Evolutionary conservation across 23 tunicate genomes (phyloP).

Genomic region (Ciona savignyi): DNA sequence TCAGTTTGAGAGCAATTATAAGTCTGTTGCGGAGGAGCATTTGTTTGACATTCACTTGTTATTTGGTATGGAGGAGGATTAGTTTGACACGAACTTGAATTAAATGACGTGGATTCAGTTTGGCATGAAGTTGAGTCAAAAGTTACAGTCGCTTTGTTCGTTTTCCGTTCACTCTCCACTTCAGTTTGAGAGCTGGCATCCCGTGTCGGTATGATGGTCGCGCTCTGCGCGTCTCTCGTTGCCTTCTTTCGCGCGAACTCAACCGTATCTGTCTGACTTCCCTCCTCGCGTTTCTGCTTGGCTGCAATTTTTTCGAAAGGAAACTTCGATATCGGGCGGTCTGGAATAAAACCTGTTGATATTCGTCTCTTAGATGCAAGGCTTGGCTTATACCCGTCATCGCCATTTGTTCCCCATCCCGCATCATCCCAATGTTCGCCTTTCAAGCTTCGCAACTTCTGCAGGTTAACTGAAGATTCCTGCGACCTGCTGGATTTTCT

Average conservation of each 20-base stretch:
- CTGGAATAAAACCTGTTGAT: neutral
- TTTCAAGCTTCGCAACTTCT: neutral
- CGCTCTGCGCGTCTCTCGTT: neutral
- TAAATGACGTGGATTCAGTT: neutral
- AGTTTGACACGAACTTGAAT: neutral
- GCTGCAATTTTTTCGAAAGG: neutral
- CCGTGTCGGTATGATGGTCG: neutral
- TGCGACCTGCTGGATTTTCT: neutral
- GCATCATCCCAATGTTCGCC: neutral
- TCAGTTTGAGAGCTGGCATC: neutral
- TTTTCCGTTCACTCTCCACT: neutral
- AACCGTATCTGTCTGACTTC: neutral
- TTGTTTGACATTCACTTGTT: neutral
- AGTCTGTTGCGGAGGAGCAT: neutral
- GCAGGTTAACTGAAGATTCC: neutral
- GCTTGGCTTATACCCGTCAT: neutral
- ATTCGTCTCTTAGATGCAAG: neutral
- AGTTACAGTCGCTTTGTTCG: neutral
- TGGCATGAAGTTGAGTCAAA: neutral
- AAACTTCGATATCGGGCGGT: neutral
- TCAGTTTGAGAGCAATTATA: neutral
- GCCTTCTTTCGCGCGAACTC: neutral
- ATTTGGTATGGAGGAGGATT: neutral
- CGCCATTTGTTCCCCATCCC: neutral
- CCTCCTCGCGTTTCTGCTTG: conserved; percentile 1